Conservation (phyloP, 2,797 vertebrate genomes). For the Hippocampus kuda region DNA sequence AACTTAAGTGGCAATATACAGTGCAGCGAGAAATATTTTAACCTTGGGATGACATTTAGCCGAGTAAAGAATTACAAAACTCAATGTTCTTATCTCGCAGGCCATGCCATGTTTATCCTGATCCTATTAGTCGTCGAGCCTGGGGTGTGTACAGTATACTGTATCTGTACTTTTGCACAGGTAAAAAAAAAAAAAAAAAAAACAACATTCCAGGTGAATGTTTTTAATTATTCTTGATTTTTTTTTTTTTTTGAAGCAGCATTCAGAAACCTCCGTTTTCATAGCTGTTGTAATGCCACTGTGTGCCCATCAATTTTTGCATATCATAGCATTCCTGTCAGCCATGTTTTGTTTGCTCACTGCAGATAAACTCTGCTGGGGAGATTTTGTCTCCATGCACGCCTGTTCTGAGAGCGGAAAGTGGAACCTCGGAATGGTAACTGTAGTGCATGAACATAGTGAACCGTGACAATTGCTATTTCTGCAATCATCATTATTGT, state of each 20-base stretch:
- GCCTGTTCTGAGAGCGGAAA: background rate
- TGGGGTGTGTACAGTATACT: background rate
- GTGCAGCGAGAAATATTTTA: background rate
- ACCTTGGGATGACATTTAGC: background rate
- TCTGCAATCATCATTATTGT: background rate
- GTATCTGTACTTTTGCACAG: background rate
- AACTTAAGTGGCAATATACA: background rate
- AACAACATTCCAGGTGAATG: background rate
- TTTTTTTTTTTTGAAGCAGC: background rate
- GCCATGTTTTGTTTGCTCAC: background rate
- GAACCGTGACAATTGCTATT: background rate
- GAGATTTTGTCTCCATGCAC: background rate
- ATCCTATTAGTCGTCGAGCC: background rate
- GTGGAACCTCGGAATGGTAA: background rate
- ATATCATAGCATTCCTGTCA: background rate
- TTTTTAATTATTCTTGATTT: no score
- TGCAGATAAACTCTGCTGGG: background rate
- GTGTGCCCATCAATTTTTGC: background rate
- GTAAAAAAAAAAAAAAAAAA: no score
- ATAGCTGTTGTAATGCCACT: background rate
- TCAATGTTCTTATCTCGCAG: background rate
- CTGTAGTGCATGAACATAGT: background rate
- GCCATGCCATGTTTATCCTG: background rate
- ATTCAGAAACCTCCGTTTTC: background rate
- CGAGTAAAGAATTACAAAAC: background rate